Percentiles rank a stretch among this genome's conserved stretches.
Conservation (phyloP, 2,797 vertebrate species). For the Pangasius larnaudii region DNA sequence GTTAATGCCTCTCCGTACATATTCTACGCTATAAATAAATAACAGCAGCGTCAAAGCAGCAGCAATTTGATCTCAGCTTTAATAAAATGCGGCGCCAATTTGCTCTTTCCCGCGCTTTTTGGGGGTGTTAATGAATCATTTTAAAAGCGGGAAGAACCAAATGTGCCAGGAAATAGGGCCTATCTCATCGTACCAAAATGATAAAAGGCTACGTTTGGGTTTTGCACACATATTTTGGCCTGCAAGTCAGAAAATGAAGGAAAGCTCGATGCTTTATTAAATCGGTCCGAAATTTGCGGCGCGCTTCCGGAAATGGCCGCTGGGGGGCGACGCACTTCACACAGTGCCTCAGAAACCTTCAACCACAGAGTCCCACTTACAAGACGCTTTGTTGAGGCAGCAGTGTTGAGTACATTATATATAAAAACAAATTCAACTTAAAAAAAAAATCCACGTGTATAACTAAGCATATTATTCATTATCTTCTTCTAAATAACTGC, state of each 20-base stretch:
- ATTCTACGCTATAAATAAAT: conserved; percentile 51
- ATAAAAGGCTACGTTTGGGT: conserved; percentile 60
- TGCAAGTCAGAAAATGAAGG: neutral
- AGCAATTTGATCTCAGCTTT: conserved; percentile 66
- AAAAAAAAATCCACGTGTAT: neutral
- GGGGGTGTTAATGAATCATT: conserved; percentile 76
- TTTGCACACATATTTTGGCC: conserved; percentile 39
- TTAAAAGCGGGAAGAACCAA: conserved; percentile 66
- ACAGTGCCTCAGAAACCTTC: conserved; percentile 27
- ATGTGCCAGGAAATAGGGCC: conserved; percentile 67
- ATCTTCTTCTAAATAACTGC: neutral
- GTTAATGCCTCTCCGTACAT: conserved; percentile 49
- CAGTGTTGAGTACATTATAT: neutral
- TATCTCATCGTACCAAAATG: conserved; percentile 65
- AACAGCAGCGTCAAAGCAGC: conserved; percentile 72
- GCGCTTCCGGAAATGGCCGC: conserved; percentile 41
- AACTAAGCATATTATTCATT: neutral
- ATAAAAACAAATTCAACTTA: neutral
- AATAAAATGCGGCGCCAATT: conserved; percentile 75
- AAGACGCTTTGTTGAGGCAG: conserved; percentile 13
- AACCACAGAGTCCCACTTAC: conserved; percentile 3
- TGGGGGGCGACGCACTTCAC: conserved; percentile 72
- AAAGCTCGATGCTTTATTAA: neutral
- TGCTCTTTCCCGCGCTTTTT: conserved; percentile 72
- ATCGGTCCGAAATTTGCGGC: neutral